Evolutionary conservation across 2,888 invertebrate species (phyloP), one percentile per base, ranked within the genome.

Genomic region (Encarsia formosa): DNA sequence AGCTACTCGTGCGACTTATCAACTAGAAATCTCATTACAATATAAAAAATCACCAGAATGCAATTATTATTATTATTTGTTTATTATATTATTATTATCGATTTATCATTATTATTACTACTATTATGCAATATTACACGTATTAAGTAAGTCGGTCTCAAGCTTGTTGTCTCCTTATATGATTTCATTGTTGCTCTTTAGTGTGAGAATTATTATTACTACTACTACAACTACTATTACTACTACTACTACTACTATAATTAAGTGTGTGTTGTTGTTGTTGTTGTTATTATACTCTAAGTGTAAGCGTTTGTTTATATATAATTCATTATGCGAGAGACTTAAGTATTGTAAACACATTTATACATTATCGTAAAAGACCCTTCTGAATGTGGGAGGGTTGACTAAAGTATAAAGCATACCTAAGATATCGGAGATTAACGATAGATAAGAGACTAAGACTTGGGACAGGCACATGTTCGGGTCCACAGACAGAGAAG

Each of bases 1-100:
- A 71, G 69, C 67, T 70, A 73, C 70, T 67, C 68, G 68, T 65
- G 66, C 68, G 64, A 67, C 65, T 63, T 67, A 69, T 67, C 67
- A 62, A 63, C 64, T 67, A 62, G 60, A 61, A 60, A 54, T 61
- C 51, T 57, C 57, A 55, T 59, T 57, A 58, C 54, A 35, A 59
- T 56, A 53, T 51, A 53, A 58, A 60, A 60, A 65, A 63, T 63
- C 65, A 59, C 47, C 63, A 65, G 59, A 65, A 66, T 68, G 64
- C 64, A n/a, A n/a, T n/a, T 65, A 70, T 67, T 67, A 70, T 68
- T 66, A 54, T 54, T 57, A 57, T 46, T 35, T 58, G 43, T n/a
- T n/a, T n/a, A n/a, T n/a, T n/a, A n/a, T n/a, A n/a, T 18, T 50
- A 58, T 26, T 49, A 48, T 22, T 39, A 47, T 23, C 29, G 43